Evolutionary conservation across 2,797 vertebrate genomes (phyloP), one percentile per base, ranked within the genome.

Genomic region (Garrulus glandarius): DNA sequence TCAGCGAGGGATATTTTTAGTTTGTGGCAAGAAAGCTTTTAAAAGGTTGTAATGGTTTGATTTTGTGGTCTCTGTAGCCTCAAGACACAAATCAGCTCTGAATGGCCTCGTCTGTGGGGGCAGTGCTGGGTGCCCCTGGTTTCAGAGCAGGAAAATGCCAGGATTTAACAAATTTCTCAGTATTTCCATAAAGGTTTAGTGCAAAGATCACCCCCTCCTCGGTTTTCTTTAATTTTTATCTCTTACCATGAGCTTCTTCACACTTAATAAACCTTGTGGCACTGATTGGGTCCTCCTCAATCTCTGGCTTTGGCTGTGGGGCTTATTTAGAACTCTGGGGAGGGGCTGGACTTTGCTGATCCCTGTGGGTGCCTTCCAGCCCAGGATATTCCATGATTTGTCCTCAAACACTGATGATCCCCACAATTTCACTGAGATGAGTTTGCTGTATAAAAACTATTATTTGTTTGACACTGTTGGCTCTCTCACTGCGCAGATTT

Each of bases 1-100:
- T 97, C 97, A 91, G 96, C 98, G 93, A 97, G 97, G 98, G 98
- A 98, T 98, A 97, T 98, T 98, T 98, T 98, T 97, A 97, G 98
- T 98, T 96, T 96, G 96, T 95, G 97, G 97, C 92, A 95, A 95
- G 96, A 97, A 98, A 97, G 98, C 97, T 98, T 98, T 98, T 98
- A 98, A 98, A 94, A 96, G 94, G 96, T 95, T 97, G 90, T 96
- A 97, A 98, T 92, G 97, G 96, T 85, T 97, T 96, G 95, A 96
- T 97, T 96, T 94, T 93, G 97, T 6, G 1, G 22, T 52, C 81
- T 95, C 93, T 97, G 96, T 0, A 7, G 89, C 95, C 95, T 93
- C 53, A 15, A 77, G 95, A 64, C 43, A 95, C 78, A 92, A 91
- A 94, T 92, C 80, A 88, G 88, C 92, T 67, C 82, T 76, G 89